A percentile compares a stretch with the other conserved stretches of the same genome.
phyloP scores from a whole-genome alignment of 2,797 vertebrate species.

The Petrocephalus sullivani region DNA sequence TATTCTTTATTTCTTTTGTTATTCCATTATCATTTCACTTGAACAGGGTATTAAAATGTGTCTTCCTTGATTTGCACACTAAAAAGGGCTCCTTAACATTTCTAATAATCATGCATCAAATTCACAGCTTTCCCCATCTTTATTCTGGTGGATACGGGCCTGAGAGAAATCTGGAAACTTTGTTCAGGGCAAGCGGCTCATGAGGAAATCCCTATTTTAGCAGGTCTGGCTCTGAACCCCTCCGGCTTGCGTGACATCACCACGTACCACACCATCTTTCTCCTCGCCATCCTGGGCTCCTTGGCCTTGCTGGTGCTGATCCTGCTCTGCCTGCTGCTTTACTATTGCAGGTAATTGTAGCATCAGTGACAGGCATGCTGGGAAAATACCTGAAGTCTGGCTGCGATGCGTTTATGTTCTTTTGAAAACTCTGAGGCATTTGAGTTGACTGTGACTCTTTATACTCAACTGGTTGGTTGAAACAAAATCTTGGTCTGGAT shows the following conservation, averaged over 20 bases:
- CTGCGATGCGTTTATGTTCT: neutral
- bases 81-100: neutral
- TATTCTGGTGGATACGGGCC: neutral
- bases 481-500: neutral
- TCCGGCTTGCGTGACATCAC: conserved; percentile 67
- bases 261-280: conserved; percentile 80
- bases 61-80: neutral
- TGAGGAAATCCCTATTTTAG: neutral
- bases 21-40: neutral
- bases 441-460: neutral
- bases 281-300: conserved; percentile 74
- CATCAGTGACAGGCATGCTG: neutral
- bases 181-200: neutral
- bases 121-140: neutral
- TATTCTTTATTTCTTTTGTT: neutral
- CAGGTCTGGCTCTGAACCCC: conserved; percentile 39
- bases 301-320: conserved; percentile 72
- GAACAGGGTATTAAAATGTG: neutral
- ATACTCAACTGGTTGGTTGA: neutral
- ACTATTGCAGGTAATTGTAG: conserved; percentile 73
- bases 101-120: neutral
- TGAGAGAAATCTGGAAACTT: neutral
- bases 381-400: neutral
- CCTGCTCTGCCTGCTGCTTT: conserved; percentile 74
- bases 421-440: neutral